Conservation (phyloP, 2,797 vertebrate genomes). For the Corythornis leucogaster region DNA sequence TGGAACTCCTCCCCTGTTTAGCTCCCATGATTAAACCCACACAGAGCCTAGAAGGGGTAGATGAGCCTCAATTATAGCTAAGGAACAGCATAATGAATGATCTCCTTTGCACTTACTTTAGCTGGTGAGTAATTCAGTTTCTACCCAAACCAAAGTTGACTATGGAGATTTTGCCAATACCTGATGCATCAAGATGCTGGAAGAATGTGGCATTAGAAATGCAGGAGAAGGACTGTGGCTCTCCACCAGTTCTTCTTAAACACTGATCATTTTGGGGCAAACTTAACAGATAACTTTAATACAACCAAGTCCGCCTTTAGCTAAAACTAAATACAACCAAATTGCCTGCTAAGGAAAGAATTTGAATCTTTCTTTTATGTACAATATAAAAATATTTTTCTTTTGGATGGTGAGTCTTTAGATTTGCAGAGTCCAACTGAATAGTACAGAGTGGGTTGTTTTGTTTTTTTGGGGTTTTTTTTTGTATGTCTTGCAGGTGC, state of each 20-base stretch:
- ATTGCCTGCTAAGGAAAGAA: background rate
- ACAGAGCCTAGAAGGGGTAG: constrained; percentile 1
- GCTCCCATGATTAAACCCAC: constrained; percentile 47
- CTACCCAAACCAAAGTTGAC: background rate
- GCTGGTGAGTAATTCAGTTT: constrained; percentile 49
- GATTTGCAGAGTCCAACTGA: background rate
- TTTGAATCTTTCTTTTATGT: background rate
- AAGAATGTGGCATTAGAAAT: background rate
- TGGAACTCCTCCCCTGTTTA: constrained; percentile 17
- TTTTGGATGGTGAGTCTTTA: background rate
- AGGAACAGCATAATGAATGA: constrained; percentile 37
- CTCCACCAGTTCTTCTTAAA: background rate
- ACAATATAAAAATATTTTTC: background rate
- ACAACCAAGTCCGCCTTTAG: background rate
- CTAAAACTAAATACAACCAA: background rate
- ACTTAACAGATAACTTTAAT: background rate
- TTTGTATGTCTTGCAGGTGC: background rate
- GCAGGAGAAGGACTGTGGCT: background rate
- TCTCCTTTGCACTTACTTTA: constrained; percentile 16
- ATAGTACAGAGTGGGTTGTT: background rate
- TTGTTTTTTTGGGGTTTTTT: background rate
- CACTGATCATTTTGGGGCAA: background rate
- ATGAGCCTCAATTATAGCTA: constrained; percentile 30
- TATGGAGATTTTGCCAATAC: constrained; percentile 5
- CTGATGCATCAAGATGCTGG: constrained; percentile 4